Percentiles rank a stretch among this genome's conserved stretches.
Evolutionary conservation across 37 sponge, comb jelly and placozoan genomes (phyloP).

Genomic region (Aplysina aerophoba): DNA sequence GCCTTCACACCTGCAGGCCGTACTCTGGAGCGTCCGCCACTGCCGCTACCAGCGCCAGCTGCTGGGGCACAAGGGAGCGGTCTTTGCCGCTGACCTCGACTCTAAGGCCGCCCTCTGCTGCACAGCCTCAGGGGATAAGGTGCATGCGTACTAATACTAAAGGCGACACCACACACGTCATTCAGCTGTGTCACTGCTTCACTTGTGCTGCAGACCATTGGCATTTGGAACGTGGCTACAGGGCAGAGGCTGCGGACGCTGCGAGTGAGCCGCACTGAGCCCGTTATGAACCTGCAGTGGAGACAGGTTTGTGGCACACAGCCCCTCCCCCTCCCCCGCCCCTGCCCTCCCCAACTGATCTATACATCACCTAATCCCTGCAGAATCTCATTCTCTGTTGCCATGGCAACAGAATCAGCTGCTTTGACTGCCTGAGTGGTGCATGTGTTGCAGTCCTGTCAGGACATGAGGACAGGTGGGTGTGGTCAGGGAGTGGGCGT

Average conservation of each 20-base stretch:
- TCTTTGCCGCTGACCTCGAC: constrained; percentile 76
- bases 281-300: constrained; percentile 64
- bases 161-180: neutral
- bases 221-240: constrained; percentile 54
- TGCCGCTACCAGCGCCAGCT: constrained; percentile 38
- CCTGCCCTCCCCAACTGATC: neutral
- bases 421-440: constrained; percentile 35
- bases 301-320: constrained; percentile 44
- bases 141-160: neutral
- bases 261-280: constrained; percentile 31
- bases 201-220: constrained; percentile 47
- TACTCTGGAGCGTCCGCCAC: constrained; percentile 65
- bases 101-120: constrained; percentile 42
- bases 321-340: neutral
- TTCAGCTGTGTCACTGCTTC: neutral
- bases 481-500: neutral
- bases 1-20: constrained; percentile 42
- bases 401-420: constrained; percentile 43
- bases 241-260: constrained; percentile 56
- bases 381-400: neutral
- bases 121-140: constrained; percentile 83
- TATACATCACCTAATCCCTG: neutral
- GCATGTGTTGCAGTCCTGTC: constrained; percentile 46
- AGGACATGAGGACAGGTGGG: constrained; percentile 68
- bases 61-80: constrained; percentile 69